Base-by-base conservation (phyloP, 2,113 vertebrate species). In the Smithornis capensis region DNA sequence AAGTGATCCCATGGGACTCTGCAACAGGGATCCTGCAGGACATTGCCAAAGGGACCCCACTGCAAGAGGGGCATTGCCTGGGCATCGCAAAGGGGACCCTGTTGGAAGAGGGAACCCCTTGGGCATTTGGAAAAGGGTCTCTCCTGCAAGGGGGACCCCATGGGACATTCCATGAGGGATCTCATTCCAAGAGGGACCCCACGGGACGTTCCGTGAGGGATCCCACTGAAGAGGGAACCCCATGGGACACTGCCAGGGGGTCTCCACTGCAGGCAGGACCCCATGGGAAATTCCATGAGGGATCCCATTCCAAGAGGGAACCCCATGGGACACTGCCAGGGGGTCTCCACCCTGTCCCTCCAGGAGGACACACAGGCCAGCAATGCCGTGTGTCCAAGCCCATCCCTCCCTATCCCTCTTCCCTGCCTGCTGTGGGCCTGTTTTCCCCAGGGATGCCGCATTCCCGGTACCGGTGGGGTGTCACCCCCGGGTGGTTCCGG, bases 371-470 rank as follows among this genome's bases (percentile, higher is more conserved):
- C 25, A 2, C 9, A 3, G 19, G 38, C 38, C 4, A 19, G 19
- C 47, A 49, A 12, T 49, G 47, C 47, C 8, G 47, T 24, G 47
- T 40, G 45, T 37, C 63, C 63, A 7, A 70, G 52, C 35, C 38
- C 49, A 40, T 16, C 44, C 4, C 0, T 37, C 49, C 50, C 68
- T 59, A 23, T 17, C 23, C 19, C 2, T 2, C 31, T 67, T 22
- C 25, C 27, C 47, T 62, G 65, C 33, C 37, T 1, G 0, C 7
- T 19, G n/a, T 65, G 63, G 17, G 42, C 8, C 1, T 3, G 1
- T 13, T 27, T 29, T 50, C n/a, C 42, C 37, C 0, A 1, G 37
- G 33, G 67, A 11, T 57, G 49, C 19, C 44, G 50, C 0, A 38
- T 70, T 65, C 47, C 40, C 40, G 40, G 40, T 40, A n/a, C 0